Evolutionary conservation across 2,888 invertebrate species (phyloP), one percentile per base, ranked within the genome.

Genomic region (Lapara coniferarum): DNA sequence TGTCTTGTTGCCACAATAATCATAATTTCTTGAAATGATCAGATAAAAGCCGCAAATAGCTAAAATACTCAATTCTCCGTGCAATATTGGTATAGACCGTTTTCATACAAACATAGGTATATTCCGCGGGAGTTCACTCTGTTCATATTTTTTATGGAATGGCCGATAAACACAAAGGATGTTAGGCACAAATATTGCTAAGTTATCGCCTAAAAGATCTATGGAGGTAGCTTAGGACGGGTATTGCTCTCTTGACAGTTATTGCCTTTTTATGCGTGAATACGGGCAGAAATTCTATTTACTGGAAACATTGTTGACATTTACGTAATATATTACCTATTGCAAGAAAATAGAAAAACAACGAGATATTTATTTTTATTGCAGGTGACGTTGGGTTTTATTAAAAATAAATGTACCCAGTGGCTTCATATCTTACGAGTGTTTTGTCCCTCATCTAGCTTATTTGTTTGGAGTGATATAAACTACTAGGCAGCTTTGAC

Each of bases 231-330:
- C 78, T 80, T 75, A 77, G 79, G 81, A 75, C 78, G 63, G 77
- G 77, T 87, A 89, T 89, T 84, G 86, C 81, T 78, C 77, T 80
- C 81, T 70, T 84, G 89, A 88, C 90, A 89, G 84, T 88, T 90
- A 91, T 90, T 88, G 84, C 85, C 78, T 80, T 85, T 89, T 88
- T 89, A 89, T 86, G 85, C 81, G 81, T 82, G 81, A 89, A 87
- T 83, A 86, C 86, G 74, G 80, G 75, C 79, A 72, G 79, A 85
- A 86, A 88, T 86, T 89, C 85, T 86, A 86, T 89, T 89, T 87
- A 85, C 84, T 79, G 79, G 79, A 76, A 80, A 81, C 85, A 78
- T 77, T 83, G 85, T 84, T 84, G 84, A 84, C 83, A 83, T 81
- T 80, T 80, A 85, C 78, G 81, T 78, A 80, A 85, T 85, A 86